Conservation (phyloP, 2,113 vertebrate species). For the Coregonus clupeaformis region DNA sequence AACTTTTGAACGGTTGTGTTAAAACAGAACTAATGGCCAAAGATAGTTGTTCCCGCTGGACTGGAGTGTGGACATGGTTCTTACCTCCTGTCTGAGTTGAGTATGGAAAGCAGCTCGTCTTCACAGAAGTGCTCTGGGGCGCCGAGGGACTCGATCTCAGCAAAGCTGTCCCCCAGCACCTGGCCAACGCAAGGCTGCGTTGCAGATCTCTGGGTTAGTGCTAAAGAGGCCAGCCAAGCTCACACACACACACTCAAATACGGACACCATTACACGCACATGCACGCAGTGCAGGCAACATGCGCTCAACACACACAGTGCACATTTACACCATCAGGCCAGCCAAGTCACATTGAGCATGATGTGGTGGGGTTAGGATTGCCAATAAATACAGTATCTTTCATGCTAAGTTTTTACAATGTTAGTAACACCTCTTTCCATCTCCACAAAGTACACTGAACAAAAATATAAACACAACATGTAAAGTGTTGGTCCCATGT, state of each 20-base stretch:
- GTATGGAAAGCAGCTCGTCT: constrained; percentile 93
- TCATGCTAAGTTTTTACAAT: too few relatives aligned
- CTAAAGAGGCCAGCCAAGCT: neutral
- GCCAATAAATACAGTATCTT: neutral
- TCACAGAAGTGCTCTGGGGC: constrained; percentile 95
- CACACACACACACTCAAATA: too few relatives aligned
- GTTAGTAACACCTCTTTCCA: too few relatives aligned
- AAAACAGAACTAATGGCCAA: neutral
- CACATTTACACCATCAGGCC: too few relatives aligned
- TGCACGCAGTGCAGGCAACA: neutral
- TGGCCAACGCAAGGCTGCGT: constrained; percentile 77
- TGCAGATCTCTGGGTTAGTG: constrained; percentile 64
- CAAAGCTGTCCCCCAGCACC: constrained; percentile 95
- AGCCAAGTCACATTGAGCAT: too few relatives aligned
- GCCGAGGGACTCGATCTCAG: constrained; percentile 91
- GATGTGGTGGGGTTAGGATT: neutral
- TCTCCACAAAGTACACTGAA: too few relatives aligned
- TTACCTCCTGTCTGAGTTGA: constrained; percentile 92
- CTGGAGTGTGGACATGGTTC: constrained; percentile 17
- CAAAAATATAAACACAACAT: too few relatives aligned
- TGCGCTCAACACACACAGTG: too few relatives aligned
- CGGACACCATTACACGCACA: too few relatives aligned
- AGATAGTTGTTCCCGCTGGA: neutral
- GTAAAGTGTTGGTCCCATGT: too few relatives aligned
- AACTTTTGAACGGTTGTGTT: too few relatives aligned